phyloP scores from a whole-genome alignment of 1,140 invertebrate genomes.

The Mizuhopecten yessoensis region DNA sequence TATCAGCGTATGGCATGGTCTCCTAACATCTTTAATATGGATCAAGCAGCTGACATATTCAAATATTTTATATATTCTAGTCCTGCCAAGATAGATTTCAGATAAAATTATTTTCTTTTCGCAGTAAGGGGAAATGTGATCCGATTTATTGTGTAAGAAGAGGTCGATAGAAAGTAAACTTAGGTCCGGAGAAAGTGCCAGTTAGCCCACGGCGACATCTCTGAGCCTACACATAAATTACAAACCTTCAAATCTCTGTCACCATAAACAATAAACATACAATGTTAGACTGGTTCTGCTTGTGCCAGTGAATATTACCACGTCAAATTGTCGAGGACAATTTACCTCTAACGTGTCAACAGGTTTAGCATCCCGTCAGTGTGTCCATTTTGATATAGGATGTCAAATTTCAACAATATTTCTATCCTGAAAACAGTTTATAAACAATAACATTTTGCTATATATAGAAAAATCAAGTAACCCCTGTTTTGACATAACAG shows the following conservation, averaged over 20 bases:
- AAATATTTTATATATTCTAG: background rate
- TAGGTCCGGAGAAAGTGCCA: too few relatives aligned
- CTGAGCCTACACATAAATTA: background rate
- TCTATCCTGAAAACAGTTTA: background rate
- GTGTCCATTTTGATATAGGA: background rate
- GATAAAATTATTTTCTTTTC: background rate
- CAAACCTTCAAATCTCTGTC: slow-evolving; percentile 16
- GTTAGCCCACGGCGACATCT: slow-evolving; percentile 16
- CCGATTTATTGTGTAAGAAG: background rate
- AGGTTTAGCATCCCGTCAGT: background rate
- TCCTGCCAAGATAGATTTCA: background rate
- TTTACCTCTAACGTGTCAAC: background rate
- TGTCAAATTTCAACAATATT: background rate
- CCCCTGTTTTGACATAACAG: background rate
- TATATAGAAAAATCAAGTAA: background rate
- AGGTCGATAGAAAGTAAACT: background rate
- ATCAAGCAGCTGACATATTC: too few relatives aligned
- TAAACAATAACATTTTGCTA: background rate
- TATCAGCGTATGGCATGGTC: too few relatives aligned
- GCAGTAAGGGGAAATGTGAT: background rate
- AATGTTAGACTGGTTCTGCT: too few relatives aligned
- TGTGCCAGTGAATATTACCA: background rate
- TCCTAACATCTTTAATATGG: too few relatives aligned
- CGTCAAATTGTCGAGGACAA: slow-evolving; percentile 7
- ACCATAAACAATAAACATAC: background rate